Evolutionary conservation across 2,113 vertebrate species (phyloP), one percentile per base, ranked within the genome.

Genomic region (Raja brachyura): DNA sequence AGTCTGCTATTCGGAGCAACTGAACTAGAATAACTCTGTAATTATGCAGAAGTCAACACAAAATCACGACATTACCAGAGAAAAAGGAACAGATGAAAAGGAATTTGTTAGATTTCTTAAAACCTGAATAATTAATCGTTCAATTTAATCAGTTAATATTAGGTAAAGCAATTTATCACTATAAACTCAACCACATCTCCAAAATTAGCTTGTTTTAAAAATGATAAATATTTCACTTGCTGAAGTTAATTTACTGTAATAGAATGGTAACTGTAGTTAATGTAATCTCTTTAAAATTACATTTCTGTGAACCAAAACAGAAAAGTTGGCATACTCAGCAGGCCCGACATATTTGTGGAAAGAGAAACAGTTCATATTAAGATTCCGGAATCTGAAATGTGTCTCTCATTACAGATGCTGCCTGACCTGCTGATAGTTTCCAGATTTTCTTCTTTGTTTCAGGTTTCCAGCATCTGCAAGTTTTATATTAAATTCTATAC

Each of bases 61-160:
- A n/a, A 77, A 77, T 77, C n/a, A 33, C 14, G 75, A 18, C 83
- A 66, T 63, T 63, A 61, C 28, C 56, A 61, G 81, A 88, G 66
- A 68, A 70, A 68, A 92, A 5, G 39, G 33, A 92, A 54, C 11
- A 22, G 25, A 16, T 54, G 33, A 25, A 73, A 92, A n/a, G 16
- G 90, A 92, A 39, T 10, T 73, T 4, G 18, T 92, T 92, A 73
- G 33, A 68, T 73, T 54, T 73, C 90, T 13, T 48, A 48, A 73
- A 92, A 73, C 68, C 33, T 92, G 68, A 92, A 92, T 92, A 73
- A 73, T 92, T 73, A 73, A 74, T 73, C 54, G 68, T 92, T 92
- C 66, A 92, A 63, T 92, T 92, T 73, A 92, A 92, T 92, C 68
- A 73, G 31, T 92, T 92, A 70, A 92, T 54, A 92, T 54, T 22